Evolutionary conservation across 2,113 vertebrate genomes (phyloP).

Genomic region (Poecilia latipinna): DNA sequence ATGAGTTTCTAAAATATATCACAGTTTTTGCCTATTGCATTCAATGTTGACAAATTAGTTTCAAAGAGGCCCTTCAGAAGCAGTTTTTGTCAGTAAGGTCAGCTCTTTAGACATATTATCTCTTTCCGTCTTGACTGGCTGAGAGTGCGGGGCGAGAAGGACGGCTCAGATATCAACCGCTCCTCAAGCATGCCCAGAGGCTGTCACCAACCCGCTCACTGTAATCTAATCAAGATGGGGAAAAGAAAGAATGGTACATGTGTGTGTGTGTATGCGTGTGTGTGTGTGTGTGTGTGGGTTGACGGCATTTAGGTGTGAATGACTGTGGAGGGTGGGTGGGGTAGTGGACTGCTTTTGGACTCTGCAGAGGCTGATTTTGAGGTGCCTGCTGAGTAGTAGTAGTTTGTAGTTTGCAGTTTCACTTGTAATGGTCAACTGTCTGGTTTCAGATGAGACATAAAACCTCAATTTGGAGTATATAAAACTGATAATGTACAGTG

Average conservation of each 20-base stretch:
- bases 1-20: slow-evolving; percentile 19
- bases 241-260: slow-evolving; percentile 48
- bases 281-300: slow-evolving; percentile 30
- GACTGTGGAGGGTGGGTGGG: slow-evolving; percentile 10
- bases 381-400: neutral
- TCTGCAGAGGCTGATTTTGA: slow-evolving; percentile 13
- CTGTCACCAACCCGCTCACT: slow-evolving; percentile 79
- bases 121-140: slow-evolving; percentile 58
- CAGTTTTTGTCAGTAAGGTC: slow-evolving; percentile 57
- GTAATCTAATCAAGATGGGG: slow-evolving; percentile 82
- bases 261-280: slow-evolving; percentile 50
- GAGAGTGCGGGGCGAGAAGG: slow-evolving; percentile 54
- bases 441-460: slow-evolving; percentile 14
- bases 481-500: neutral
- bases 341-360: neutral
- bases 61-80: slow-evolving; percentile 58
- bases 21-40: slow-evolving; percentile 26
- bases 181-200: slow-evolving; percentile 75
- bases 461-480: neutral
- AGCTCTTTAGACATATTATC: slow-evolving; percentile 66
- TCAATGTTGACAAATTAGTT: slow-evolving; percentile 63
- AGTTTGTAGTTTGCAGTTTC: slow-evolving; percentile 6
- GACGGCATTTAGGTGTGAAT: slow-evolving; percentile 22
- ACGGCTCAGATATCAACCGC: slow-evolving; percentile 78
- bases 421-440: slow-evolving; percentile 4